Evolutionary conservation across 2,113 vertebrate species (phyloP).

Genomic region (Neotragus moschatus): DNA sequence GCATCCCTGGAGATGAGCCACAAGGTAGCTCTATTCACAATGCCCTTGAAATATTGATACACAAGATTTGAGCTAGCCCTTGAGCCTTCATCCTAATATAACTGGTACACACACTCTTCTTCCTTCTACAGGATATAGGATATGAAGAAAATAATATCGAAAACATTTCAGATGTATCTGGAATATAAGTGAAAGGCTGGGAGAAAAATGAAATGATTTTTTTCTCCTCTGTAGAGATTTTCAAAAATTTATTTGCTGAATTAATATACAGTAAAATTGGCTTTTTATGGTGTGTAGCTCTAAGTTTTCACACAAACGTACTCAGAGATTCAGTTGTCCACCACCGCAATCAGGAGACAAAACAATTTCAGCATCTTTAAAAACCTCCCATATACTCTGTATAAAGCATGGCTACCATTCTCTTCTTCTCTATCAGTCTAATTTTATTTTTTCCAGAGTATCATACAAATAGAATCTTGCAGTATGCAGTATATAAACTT

Average conservation of each 20-base stretch:
- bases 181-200: background rate
- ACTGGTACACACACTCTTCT: background rate
- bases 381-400: background rate
- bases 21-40: accelerated
- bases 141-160: background rate
- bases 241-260: background rate
- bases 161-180: background rate
- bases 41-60: background rate
- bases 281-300: background rate
- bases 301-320: background rate
- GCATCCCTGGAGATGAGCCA: background rate
- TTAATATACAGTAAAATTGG: background rate
- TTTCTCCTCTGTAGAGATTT: background rate
- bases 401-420: background rate
- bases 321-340: background rate
- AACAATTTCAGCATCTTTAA: background rate
- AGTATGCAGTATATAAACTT: background rate
- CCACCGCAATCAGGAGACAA: background rate
- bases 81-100: background rate
- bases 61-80: background rate
- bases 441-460: background rate
- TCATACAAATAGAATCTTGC: background rate
- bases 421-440: background rate
- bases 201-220: background rate
- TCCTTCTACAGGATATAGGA: background rate